Evolutionary conservation across 2,888 invertebrate species (phyloP), one percentile per base, ranked within the genome.

Genomic region (Temnothorax ravouxi): DNA sequence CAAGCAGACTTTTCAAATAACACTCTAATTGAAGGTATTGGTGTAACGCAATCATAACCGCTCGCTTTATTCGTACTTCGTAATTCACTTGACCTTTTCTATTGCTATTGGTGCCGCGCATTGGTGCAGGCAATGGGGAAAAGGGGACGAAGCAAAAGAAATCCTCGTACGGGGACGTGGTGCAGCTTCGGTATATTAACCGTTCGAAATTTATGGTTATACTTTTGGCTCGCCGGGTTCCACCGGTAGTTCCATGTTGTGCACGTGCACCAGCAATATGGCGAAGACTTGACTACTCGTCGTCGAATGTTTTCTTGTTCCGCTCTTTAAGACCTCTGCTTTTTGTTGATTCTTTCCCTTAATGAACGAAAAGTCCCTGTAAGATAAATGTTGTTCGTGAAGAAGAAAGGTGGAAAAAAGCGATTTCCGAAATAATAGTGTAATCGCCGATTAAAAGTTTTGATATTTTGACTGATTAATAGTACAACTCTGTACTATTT

Each of bases 151-250:
- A 25, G 59, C 56, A 15, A 72, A 80, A 50, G 47, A 71, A 80
- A 59, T 72, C 13, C 72, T 61, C 44, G 34, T 47, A 56, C 50
- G 56, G 38, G 50, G 69, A 76, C 72, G 25, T 44, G 64, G 44
- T 54, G 41, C 44, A 47, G 52, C 66, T 75, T 76, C 84, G 88
- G 89, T 93, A 91, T 93, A 93, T 93, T 93, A 93, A 93, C 88
- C 88, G 91, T 89, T 89, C 72, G 82, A 88, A 93, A 93, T 93
- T 93, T 93, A 93, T 91, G 90, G 90, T 90, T 86, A 67, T 67
- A 89, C 88, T 88, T 89, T 89, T 87, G 86, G 88, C 88, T 90
- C 86, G 67, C 88, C 84, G 77, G 87, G 87, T 86, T 88, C 87
- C 82, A 75, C 89, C 89, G 88, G 84, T 87, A 91, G 88, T 92